Percentiles rank a stretch among this genome's conserved stretches.
phyloP scores from a whole-genome alignment of 1,140 invertebrate species.

The Sycophila sp. region DNA sequence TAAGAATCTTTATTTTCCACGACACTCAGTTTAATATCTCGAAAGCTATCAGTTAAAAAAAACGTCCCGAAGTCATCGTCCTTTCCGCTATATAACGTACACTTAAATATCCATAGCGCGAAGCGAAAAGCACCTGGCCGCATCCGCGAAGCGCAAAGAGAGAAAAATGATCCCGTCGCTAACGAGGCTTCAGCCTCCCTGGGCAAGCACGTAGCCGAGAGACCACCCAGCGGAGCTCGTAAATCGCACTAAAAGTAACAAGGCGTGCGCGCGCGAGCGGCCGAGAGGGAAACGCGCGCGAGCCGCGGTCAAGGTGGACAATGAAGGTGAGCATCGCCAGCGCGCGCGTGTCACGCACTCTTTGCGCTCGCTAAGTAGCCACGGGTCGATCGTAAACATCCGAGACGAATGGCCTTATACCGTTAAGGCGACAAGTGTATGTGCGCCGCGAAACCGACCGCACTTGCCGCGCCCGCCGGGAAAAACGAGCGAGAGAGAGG shows the following conservation, averaged over 20 bases:
- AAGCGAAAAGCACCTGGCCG: no score
- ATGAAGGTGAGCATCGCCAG: not conserved
- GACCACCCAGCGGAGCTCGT: not conserved
- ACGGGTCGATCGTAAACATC: constrained; percentile 6
- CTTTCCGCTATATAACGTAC: no score
- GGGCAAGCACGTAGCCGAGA: not conserved
- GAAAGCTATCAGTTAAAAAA: no score
- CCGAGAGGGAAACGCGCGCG: not conserved
- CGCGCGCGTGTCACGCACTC: constrained; percentile 10
- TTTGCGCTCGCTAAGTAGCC: not conserved
- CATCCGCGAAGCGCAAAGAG: no score
- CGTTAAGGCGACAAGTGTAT: no score
- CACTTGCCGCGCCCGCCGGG: not conserved
- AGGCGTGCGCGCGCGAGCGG: not conserved
- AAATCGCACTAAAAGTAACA: not conserved
- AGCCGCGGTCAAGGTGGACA: constrained; percentile 2
- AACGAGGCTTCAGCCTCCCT: not conserved
- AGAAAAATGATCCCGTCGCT: no score
- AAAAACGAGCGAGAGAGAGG: not conserved
- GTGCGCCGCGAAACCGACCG: not conserved
- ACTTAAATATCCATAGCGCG: no score
- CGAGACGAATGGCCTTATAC: not conserved
- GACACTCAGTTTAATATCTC: no score
- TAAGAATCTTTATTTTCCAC: no score
- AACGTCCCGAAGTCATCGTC: no score